These are phyloP conservation scores for Mellilla xanthometata DNA, from an alignment of 2,888 invertebrate species.

Conservation along the genomic window DNA sequence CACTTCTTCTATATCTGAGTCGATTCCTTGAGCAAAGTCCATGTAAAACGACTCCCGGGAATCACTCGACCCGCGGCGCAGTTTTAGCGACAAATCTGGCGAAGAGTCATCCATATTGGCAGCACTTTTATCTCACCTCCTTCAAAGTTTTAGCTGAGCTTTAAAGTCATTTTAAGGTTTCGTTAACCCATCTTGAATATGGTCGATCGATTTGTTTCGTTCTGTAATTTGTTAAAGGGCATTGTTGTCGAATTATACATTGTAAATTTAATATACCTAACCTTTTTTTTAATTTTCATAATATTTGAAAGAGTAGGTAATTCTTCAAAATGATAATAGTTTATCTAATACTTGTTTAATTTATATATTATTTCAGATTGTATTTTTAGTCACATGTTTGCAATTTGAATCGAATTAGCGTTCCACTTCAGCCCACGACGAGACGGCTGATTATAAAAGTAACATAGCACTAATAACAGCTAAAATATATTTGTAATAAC, in stretches of 20 bases:
- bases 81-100: conserved; percentile 92
- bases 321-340: too few species aligned
- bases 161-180: conserved; percentile 17
- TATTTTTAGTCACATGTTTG: too few species aligned
- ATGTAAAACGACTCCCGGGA: conserved; percentile 94
- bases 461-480: too few species aligned
- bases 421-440: too few species aligned
- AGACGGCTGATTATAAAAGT: too few species aligned
- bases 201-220: conserved; percentile 41
- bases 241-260: conserved; percentile 7
- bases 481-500: too few species aligned
- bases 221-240: conserved; percentile 28
- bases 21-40: conserved; percentile 95
- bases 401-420: too few species aligned
- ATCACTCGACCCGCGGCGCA: conserved; percentile 92
- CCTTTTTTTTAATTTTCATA: too few species aligned
- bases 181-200: conserved; percentile 32
- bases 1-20: conserved; percentile 94
- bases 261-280: too few species aligned
- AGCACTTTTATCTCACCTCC: conserved; percentile 38
- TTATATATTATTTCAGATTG: too few species aligned
- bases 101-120: conserved; percentile 88
- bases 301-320: too few species aligned
- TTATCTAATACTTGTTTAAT: too few species aligned
- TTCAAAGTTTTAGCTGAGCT: conserved; percentile 10